phyloP scores from a whole-genome alignment of 2,113 vertebrate genomes.

The Oreotrochilus melanogaster region DNA sequence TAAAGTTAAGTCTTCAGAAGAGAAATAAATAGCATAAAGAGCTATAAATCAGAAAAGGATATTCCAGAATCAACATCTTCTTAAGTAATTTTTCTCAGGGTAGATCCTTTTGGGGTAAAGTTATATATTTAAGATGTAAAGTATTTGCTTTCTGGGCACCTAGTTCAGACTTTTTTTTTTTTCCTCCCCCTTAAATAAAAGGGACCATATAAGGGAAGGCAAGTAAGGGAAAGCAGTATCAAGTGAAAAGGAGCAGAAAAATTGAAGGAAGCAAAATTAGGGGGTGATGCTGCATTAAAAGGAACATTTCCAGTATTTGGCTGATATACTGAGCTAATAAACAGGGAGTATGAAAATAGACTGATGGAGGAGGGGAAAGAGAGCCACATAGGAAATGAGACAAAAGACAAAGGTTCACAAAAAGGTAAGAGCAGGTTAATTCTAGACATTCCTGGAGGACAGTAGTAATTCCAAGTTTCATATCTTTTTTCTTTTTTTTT shows the following conservation, averaged over 20 bases:
- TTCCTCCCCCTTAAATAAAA: neutral
- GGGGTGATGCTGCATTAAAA: neutral
- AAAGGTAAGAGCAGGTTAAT: neutral
- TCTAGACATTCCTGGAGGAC: neutral
- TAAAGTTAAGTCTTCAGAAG: constrained; percentile 9
- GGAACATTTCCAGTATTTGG: neutral
- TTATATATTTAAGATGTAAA: constrained; percentile 28
- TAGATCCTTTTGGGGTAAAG: neutral
- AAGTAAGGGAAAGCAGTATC: neutral
- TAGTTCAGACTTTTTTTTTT: neutral
- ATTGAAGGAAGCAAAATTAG: neutral
- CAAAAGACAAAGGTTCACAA: neutral
- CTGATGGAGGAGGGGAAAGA: neutral
- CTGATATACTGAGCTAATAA: neutral
- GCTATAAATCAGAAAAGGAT: constrained; percentile 32
- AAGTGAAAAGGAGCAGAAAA: neutral
- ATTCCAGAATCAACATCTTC: constrained; percentile 16
- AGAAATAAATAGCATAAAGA: constrained; percentile 18
- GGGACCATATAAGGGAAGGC: neutral
- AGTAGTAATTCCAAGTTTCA: neutral
- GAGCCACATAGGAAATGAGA: neutral
- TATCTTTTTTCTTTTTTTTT: neutral
- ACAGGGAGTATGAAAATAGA: neutral
- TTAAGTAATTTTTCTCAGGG: constrained; percentile 1
- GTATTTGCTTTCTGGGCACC: constrained; percentile 3